phyloP scores from a whole-genome alignment of 2,113 vertebrate species.

The Lepus europaeus region DNA sequence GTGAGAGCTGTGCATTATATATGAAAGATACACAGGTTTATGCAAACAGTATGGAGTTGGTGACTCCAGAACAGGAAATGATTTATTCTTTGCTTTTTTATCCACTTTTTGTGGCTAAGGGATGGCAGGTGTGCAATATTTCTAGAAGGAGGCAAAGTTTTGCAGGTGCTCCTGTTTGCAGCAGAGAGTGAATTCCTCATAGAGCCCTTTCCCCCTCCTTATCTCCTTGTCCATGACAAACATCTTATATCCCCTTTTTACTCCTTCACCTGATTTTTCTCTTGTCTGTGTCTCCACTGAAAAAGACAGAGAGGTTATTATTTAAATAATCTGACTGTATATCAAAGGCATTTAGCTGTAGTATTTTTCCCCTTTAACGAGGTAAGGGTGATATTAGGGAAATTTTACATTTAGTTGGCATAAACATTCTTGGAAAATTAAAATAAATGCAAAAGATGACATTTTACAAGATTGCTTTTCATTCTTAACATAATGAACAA shows the following conservation, averaged over 20 bases:
- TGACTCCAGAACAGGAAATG: neutral
- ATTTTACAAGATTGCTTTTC: conserved; percentile 82
- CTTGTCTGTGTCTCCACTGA: conserved; percentile 58
- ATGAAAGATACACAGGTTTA: neutral
- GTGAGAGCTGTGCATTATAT: neutral
- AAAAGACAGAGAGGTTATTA: conserved; percentile 62
- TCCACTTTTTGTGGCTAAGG: neutral
- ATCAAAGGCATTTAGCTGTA: conserved; percentile 71
- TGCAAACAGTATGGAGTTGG: neutral
- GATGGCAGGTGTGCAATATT: neutral
- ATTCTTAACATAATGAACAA: conserved; percentile 83
- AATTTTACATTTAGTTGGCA: conserved; percentile 78
- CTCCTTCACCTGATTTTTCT: conserved; percentile 54
- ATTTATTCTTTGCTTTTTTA: neutral
- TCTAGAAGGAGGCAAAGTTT: neutral
- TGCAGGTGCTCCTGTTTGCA: neutral
- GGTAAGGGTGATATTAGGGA: conserved; percentile 73
- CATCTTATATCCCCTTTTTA: conserved; percentile 19
- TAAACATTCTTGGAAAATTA: conserved; percentile 79
- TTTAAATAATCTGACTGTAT: conserved; percentile 77
- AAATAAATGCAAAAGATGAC: conserved; percentile 82
- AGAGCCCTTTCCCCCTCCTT: neutral
- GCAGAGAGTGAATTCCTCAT: neutral
- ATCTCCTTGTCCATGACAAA: conserved; percentile 33
- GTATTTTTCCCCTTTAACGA: conserved; percentile 72